Conservation (phyloP, 2,888 invertebrate genomes). For the Drosophila cracens region DNA sequence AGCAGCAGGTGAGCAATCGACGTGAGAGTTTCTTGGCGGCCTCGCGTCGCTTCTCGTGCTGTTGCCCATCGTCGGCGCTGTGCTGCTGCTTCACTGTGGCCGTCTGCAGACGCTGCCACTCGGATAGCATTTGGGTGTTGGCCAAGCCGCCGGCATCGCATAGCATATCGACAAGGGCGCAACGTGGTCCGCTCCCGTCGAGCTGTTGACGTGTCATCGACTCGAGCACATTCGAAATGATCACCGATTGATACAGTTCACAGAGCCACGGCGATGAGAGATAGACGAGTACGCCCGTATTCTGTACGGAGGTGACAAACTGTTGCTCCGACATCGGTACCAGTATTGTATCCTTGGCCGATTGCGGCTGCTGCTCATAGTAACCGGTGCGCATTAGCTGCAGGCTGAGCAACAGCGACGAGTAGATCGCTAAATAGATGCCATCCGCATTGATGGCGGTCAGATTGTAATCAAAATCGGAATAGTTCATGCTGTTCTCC, state of each 20-base stretch:
- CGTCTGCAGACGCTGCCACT: slow-evolving; percentile 93
- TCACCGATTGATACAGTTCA: slow-evolving; percentile 94
- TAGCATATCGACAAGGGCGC: slow-evolving; percentile 85
- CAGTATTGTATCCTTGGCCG: slow-evolving; percentile 84
- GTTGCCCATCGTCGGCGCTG: slow-evolving; percentile 86
- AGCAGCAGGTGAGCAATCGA: slow-evolving; percentile 93
- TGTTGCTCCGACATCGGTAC: slow-evolving; percentile 92
- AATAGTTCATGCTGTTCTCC: slow-evolving; percentile 86
- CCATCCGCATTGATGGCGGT: slow-evolving; percentile 96
- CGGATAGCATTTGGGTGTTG: slow-evolving; percentile 93
- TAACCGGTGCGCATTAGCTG: slow-evolving; percentile 91
- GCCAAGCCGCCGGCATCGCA: slow-evolving; percentile 93
- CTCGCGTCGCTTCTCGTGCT: slow-evolving; percentile 90
- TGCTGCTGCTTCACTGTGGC: slow-evolving; percentile 89
- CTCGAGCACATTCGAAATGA: slow-evolving; percentile 86
- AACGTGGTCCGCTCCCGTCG: slow-evolving; percentile 78
- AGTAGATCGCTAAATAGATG: slow-evolving; percentile 95
- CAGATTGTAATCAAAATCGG: slow-evolving; percentile 87
- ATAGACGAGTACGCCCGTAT: slow-evolving; percentile 96
- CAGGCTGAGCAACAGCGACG: slow-evolving; percentile 92
- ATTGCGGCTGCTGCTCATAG: slow-evolving; percentile 88
- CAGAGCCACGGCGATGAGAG: slow-evolving; percentile 97
- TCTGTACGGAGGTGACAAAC: slow-evolving; percentile 96
- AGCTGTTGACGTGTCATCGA: slow-evolving; percentile 80
- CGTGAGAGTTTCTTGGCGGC: slow-evolving; percentile 92